Percentiles rank a stretch among this genome's conserved stretches.
Evolutionary conservation across 1,140 invertebrate genomes (phyloP).

Genomic region (Colletes gigas): DNA sequence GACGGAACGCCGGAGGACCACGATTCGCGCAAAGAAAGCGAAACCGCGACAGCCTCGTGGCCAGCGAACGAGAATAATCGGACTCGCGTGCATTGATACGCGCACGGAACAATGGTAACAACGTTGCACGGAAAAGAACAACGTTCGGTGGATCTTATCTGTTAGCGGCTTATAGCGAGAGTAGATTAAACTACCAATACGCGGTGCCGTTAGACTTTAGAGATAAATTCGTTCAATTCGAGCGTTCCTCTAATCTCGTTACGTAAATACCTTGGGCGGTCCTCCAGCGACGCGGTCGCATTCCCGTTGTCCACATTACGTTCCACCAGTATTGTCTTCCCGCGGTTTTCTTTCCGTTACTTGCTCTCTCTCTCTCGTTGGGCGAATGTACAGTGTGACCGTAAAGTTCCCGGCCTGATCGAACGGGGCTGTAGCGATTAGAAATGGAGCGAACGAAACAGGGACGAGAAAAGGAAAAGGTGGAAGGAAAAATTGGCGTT

Average conservation of each 20-base stretch:
- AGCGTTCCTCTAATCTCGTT: slow-evolving; percentile 42
- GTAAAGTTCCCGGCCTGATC: too few relatives aligned
- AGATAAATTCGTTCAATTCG: slow-evolving; percentile 47
- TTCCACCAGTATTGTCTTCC: neutral
- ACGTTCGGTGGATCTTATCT: slow-evolving; percentile 34
- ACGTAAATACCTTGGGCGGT: slow-evolving; percentile 29
- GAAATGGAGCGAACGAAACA: too few relatives aligned
- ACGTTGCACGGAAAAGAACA: slow-evolving; percentile 33
- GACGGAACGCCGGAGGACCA: too few relatives aligned
- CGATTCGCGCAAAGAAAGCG: neutral
- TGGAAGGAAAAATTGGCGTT: too few relatives aligned
- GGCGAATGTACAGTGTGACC: too few relatives aligned
- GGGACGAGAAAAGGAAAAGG: too few relatives aligned
- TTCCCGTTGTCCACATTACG: slow-evolving; percentile 3
- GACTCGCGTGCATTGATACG: neutral
- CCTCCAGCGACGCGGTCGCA: neutral
- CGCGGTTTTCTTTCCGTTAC: neutral
- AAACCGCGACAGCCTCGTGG: neutral
- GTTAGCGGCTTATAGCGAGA: slow-evolving; percentile 2
- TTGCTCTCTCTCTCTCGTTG: neutral
- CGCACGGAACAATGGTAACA: neutral
- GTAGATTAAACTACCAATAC: slow-evolving; percentile 47
- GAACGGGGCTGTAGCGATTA: too few relatives aligned
- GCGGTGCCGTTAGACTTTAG: slow-evolving; percentile 21
- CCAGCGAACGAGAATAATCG: neutral